Conservation (phyloP, 2,888 invertebrate species). For the Conchocele bisecta region DNA sequence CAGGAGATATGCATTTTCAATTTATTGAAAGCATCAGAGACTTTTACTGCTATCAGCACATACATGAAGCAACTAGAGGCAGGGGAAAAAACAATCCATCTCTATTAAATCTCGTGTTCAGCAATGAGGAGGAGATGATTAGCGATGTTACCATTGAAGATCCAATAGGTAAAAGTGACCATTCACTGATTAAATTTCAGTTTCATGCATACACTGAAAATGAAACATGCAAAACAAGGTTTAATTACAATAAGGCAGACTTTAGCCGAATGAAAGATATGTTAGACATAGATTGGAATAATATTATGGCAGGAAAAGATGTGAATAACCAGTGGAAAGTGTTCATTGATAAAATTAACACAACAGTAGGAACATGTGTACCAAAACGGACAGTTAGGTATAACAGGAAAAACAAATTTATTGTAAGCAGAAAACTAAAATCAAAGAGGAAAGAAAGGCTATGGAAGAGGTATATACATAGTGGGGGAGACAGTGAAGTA, state of each 20-base stretch:
- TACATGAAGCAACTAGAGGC: not conserved
- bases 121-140: not conserved
- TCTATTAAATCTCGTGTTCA: not conserved
- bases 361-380: not conserved
- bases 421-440: not conserved
- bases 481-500: not conserved
- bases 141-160: not conserved
- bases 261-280: not conserved
- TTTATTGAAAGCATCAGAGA: conserved; percentile 11
- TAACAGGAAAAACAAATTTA: not conserved
- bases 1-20: not conserved
- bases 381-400: not conserved
- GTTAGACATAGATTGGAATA: not conserved
- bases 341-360: not conserved
- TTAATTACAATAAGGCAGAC: not conserved
- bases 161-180: conserved; percentile 8
- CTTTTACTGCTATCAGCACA: not conserved
- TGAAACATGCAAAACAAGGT: not conserved
- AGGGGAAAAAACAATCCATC: not conserved
- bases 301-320: not conserved
- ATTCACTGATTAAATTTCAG: not conserved
- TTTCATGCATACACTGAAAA: not conserved
- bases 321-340: not conserved
- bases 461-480: not conserved
- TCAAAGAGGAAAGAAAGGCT: not conserved